phyloP scores from a whole-genome alignment of 1,140 invertebrate genomes.

The Polypedilum vanderplanki region DNA sequence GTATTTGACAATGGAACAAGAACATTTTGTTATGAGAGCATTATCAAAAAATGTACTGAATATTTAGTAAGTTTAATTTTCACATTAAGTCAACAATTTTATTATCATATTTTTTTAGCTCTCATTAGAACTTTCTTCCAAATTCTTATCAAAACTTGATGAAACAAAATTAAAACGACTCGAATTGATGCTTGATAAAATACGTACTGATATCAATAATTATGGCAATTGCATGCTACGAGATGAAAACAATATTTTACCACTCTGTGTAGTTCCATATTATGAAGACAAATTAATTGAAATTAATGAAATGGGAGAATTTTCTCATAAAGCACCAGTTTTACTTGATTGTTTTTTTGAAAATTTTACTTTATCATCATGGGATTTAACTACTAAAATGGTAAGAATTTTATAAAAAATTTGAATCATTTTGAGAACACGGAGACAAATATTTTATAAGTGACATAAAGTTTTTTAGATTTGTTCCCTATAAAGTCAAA shows the following conservation, averaged over 20 bases:
- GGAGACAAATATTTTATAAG: no score
- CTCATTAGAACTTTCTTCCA: conserved; percentile 66
- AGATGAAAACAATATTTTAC: conserved; percentile 32
- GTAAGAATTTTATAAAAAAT: conserved; percentile 44
- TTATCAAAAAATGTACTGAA: conserved; percentile 82
- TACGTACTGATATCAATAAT: conserved; percentile 68
- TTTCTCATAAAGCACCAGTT: conserved; percentile 28
- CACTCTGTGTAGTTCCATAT: conserved; percentile 31
- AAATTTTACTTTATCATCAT: conserved; percentile 51
- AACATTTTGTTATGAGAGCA: conserved; percentile 79
- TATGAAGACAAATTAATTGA: conserved; percentile 25
- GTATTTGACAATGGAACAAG: conserved; percentile 77
- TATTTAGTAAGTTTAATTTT: conserved; percentile 59
- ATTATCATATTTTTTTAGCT: conserved; percentile 46
- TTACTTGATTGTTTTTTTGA: conserved; percentile 30
- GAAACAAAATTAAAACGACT: conserved; percentile 54
- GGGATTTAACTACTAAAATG: conserved; percentile 86
- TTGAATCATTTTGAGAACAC: background rate
- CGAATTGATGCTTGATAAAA: conserved; percentile 60
- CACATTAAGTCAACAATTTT: no score
- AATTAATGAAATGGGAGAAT: background rate
- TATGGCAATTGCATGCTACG: conserved; percentile 54
- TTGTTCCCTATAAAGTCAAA: no score
- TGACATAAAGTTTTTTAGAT: no score
- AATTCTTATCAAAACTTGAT: conserved; percentile 60